phyloP scores from a whole-genome alignment of 2,888 invertebrate genomes.

The Resseliella maxima region DNA sequence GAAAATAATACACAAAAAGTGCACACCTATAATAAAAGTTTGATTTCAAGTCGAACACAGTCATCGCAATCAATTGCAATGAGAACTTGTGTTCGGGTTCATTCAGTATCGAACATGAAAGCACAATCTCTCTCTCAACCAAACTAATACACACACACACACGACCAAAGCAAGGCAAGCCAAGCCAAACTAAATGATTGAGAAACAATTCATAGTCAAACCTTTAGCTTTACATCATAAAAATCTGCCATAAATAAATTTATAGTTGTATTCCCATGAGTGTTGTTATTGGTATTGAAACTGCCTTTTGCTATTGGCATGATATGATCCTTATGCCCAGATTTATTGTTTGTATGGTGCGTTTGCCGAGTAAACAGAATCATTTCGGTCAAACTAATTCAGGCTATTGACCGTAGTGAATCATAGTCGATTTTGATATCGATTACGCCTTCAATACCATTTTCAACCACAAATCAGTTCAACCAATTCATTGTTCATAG shows the following conservation, averaged over 20 bases:
- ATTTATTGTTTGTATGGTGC: neutral
- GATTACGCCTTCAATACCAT: neutral
- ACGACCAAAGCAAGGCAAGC: neutral
- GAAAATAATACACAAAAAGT: neutral
- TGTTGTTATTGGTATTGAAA: neutral
- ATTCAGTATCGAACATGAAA: neutral
- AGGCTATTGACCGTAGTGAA: neutral
- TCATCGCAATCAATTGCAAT: slow-evolving; percentile 1
- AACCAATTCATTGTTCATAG: neutral
- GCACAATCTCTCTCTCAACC: neutral
- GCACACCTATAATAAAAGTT: slow-evolving; percentile 7
- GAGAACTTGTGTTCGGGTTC: neutral
- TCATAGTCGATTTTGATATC: slow-evolving; percentile 2
- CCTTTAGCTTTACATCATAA: neutral
- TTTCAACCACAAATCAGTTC: neutral
- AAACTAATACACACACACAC: neutral
- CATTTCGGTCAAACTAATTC: neutral
- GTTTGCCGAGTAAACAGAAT: slow-evolving; percentile 18
- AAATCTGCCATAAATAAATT: slow-evolving; percentile 52
- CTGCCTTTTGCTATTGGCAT: slow-evolving; percentile 13
- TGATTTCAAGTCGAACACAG: slow-evolving; percentile 3
- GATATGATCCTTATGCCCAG: neutral
- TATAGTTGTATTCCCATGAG: neutral
- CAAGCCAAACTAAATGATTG: slow-evolving; percentile 1
- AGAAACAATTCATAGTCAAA: slow-evolving; percentile 21